These are phyloP conservation scores for Trilocha varians DNA, from an alignment of 2,888 invertebrate genomes.

Conservation along the genomic window DNA sequence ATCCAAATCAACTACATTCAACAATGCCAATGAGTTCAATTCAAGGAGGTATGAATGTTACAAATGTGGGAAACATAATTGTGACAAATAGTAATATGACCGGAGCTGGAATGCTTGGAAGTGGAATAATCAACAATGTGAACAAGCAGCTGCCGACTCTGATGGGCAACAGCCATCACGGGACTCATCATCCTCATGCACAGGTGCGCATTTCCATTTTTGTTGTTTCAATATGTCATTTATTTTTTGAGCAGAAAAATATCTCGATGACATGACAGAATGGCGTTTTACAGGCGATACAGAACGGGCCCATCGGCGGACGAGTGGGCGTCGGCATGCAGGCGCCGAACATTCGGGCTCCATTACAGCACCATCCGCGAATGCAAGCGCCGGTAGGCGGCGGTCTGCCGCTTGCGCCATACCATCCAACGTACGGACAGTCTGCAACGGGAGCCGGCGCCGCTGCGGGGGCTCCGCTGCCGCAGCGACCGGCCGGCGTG, in stretches of 20 bases:
- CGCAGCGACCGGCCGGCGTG: constrained; percentile 55
- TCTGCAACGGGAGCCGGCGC: constrained; percentile 57
- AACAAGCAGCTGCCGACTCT: constrained; percentile 81
- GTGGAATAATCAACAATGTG: constrained; percentile 83
- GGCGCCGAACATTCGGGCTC: constrained; percentile 73
- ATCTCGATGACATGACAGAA: not conserved
- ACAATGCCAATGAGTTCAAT: constrained; percentile 81
- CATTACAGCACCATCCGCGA: constrained; percentile 73
- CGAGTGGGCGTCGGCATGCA: constrained; percentile 60
- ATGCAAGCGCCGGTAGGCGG: constrained; percentile 61
- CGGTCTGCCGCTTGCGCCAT: constrained; percentile 71
- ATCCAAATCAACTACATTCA: constrained; percentile 72
- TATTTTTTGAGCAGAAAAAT: not conserved
- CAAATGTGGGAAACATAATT: constrained; percentile 80
- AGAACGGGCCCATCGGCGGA: constrained; percentile 84
- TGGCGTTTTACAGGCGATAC: constrained; percentile 70
- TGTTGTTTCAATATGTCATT: not conserved
- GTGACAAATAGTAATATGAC: constrained; percentile 85
- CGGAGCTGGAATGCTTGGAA: constrained; percentile 80
- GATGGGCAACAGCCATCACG: constrained; percentile 74
- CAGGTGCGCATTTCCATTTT: constrained; percentile 36
- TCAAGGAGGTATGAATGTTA: constrained; percentile 81
- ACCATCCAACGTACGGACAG: constrained; percentile 73
- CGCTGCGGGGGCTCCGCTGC: constrained; percentile 32
- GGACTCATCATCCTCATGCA: constrained; percentile 60